phyloP scores from a whole-genome alignment of 2,797 vertebrate genomes.

The Apogon talboti region DNA sequence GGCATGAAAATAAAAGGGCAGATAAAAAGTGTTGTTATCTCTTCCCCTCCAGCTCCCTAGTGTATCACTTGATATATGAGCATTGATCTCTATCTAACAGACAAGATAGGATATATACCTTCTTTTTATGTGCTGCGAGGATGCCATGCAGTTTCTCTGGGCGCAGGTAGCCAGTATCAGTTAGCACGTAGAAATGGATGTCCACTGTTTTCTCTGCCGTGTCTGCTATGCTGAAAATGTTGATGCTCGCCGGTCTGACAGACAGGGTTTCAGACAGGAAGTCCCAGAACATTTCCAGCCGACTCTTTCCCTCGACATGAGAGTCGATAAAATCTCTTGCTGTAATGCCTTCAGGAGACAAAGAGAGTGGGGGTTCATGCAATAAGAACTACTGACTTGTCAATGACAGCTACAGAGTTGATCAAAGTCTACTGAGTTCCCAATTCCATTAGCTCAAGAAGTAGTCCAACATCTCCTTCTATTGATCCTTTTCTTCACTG shows the following conservation, averaged over 20 bases:
- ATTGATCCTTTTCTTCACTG: constrained; percentile 55
- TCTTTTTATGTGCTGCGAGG: constrained; percentile 80
- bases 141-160: constrained; percentile 84
- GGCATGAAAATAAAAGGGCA: constrained; percentile 72
- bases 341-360: constrained; percentile 81
- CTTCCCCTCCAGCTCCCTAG: constrained; percentile 48
- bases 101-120: constrained; percentile 76
- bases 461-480: constrained; percentile 45
- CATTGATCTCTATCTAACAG: constrained; percentile 70
- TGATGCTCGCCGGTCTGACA: constrained; percentile 76
- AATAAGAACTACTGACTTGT: constrained; percentile 55
- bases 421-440: constrained; percentile 67
- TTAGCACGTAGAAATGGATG: constrained; percentile 81
- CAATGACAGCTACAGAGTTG: constrained; percentile 64
- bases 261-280: constrained; percentile 81
- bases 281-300: constrained; percentile 81
- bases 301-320: constrained; percentile 70
- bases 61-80: constrained; percentile 72
- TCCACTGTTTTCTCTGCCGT: constrained; percentile 74
- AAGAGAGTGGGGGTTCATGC: constrained; percentile 49
- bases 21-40: constrained; percentile 72
- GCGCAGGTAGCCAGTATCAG: constrained; percentile 77
- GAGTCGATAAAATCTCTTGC: constrained; percentile 85
- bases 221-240: constrained; percentile 81
- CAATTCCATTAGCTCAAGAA: constrained; percentile 59